These are phyloP conservation scores for Tolypeutes matacus DNA, from an alignment of 2,797 vertebrate species.

Conservation along the genomic window DNA sequence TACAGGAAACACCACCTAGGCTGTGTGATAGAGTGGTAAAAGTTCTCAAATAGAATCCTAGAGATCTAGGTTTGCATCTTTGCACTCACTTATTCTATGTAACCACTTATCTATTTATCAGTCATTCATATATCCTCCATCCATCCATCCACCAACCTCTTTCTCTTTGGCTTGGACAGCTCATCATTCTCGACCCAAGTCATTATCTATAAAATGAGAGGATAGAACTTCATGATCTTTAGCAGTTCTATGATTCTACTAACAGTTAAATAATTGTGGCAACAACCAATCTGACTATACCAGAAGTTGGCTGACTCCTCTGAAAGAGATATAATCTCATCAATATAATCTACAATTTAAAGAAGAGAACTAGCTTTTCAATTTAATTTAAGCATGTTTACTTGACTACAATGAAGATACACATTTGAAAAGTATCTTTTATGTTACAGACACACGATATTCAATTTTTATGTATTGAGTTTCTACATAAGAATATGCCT, in stretches of 20 bases:
- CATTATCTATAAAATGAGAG: too few species aligned
- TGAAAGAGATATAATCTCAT: slow-evolving; percentile 29
- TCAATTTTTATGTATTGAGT: background rate
- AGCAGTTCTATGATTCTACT: background rate
- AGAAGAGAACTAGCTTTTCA: background rate
- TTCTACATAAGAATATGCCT: background rate
- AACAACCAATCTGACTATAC: background rate
- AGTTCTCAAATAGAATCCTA: slow-evolving; percentile 14
- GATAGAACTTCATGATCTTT: too few species aligned
- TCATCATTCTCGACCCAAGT: background rate
- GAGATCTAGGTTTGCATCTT: background rate
- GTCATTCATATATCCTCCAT: background rate
- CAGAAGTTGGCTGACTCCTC: background rate
- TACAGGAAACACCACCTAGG: background rate
- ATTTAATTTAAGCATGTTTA: background rate
- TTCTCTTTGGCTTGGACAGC: background rate
- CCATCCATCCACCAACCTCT: background rate
- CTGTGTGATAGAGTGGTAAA: background rate
- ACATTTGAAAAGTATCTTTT: background rate
- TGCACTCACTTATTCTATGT: background rate
- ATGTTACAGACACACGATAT: background rate
- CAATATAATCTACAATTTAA: background rate
- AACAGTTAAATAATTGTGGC: slow-evolving; percentile 18
- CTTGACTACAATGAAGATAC: background rate
- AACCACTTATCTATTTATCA: background rate